Conservation (phyloP, 2,888 invertebrate species). For the Andrena trimmerana region DNA sequence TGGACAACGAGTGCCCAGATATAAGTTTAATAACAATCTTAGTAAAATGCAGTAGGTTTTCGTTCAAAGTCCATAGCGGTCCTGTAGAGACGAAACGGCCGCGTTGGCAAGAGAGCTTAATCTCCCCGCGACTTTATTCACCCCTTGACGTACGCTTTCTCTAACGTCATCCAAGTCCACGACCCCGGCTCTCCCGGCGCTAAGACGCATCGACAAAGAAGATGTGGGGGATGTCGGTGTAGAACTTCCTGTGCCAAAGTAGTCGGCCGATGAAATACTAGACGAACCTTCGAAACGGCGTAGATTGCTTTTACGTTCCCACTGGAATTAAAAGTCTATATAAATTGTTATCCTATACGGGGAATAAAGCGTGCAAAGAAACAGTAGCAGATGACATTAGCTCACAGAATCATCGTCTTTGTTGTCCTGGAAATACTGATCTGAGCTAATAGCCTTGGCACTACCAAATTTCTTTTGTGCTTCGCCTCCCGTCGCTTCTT, state of each 20-base stretch:
- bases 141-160: conserved; percentile 98
- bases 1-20: conserved; percentile 72
- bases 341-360: conserved; percentile 28
- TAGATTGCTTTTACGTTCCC: conserved; percentile 87
- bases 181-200: conserved; percentile 76
- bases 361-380: conserved; percentile 7
- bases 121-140: conserved; percentile 98
- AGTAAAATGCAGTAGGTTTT: conserved; percentile 69
- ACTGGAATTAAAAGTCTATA: conserved; percentile 79
- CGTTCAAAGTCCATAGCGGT: conserved; percentile 82
- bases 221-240: conserved; percentile 79
- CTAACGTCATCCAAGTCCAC: conserved; percentile 97
- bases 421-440: conserved; percentile 96
- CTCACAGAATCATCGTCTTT: conserved; percentile 86
- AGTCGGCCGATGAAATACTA: conserved; percentile 98
- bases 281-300: conserved; percentile 96
- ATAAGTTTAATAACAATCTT: conserved; percentile 75
- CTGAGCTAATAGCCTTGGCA: conserved; percentile 99
- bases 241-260: conserved; percentile 90
- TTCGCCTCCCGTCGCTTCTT: conserved; percentile 87
- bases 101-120: conserved; percentile 97
- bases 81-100: conserved; percentile 97
- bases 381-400: conserved; percentile 39
- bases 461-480: conserved; percentile 98
- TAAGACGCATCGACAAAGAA: conserved; percentile 78